Base-by-base conservation (phyloP, 2,113 vertebrate species). In the Probosciger aterrimus region DNA sequence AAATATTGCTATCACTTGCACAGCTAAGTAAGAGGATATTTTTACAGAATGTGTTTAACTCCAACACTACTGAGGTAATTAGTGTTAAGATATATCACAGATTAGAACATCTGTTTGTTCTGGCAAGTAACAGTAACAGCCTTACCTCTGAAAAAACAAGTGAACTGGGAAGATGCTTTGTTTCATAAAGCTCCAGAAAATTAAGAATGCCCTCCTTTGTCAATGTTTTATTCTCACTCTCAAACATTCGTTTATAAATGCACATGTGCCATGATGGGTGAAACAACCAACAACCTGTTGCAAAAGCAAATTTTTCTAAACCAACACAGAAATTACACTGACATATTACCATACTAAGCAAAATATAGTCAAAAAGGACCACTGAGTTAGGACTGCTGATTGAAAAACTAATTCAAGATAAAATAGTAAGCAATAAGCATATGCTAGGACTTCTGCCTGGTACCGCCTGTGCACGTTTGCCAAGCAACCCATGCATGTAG, bases 161-260 rank as follows among this genome's bases (percentile, higher is more conserved):
- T 1, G 99, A 96, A 93, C 98, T 98, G 9, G 96, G 97, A 33
- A 99, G 97, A 73, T 64, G 52, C 62, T 95, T 98, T n/a, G 97
- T 96, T 84, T 98, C 97, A 90, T 96, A 98, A 64, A 99, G 98
- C 84, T 98, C 98, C 46, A 99, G 94, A 92, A 99, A 98, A 91
- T 99, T 99, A 91, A 95, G 95, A 83, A 99, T 92, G 8, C 99
- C 99, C 95, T 99, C 99, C 93, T 97, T 99, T 86, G 98, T 98
- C 76, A 99, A 43, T 11, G 98, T 97, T 97, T 99, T 99, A 95
- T 99, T 99, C 96, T 99, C 99, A 83, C 99, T 99, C 91, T 99
- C 99, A 97, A 99, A 99, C 99, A 99, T 99, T 82, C 99, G 98
- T 96, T 98, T 98, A 90, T 99, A 99, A 84, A 99, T 97, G 96